Base-by-base conservation (phyloP, 1,140 invertebrate species). In the Lordiphosa collinella region DNA sequence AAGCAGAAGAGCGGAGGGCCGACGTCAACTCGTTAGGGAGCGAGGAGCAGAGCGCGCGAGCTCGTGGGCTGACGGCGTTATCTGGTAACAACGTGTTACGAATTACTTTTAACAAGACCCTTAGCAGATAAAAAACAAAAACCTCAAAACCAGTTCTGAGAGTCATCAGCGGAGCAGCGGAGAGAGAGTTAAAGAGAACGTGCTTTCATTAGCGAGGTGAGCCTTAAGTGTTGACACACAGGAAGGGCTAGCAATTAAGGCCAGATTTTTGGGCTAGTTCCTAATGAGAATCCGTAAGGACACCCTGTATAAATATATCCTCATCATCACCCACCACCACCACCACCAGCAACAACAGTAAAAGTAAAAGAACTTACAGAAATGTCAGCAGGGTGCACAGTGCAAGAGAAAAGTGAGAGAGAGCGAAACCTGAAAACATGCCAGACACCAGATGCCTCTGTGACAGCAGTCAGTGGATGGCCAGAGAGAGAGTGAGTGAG, bases 21-120 rank as follows among this genome's bases (percentile, higher is more conserved):
- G 22, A 34, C 56, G 49, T 12, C 58, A 41, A 60, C 61, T 64
- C 55, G 61, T 64, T 64, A 64, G 54, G 68, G 31, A 13, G 54
- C 11, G 36, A 34, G 55, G 32, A 55, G 52, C 32, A 53, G 35
- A 46, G 32, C 47, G 58, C 47, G 58, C 36, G 53, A 71, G 63
- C 57, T 37, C 58, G 64, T 38, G 38, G 63, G 46, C 59, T 61
- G 56, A 65, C 74, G 70, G 79, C 79, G 84, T 88, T 88, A 88
- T 88, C 86, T 87, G 73, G 86, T 86, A 88, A 88, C 86, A 88
- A 88, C 86, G 86, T 88, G 86, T 88, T 88, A 86, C 86, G 86
- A 88, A 88, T 88, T 88, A 88, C 86, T 86, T 88, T 88, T 88
- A 88, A 88, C 86, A 88, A 88, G 86, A 80, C 86, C 86, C 86